Conservation (phyloP, 2,888 invertebrate genomes). For the Trachelus stipa region DNA sequence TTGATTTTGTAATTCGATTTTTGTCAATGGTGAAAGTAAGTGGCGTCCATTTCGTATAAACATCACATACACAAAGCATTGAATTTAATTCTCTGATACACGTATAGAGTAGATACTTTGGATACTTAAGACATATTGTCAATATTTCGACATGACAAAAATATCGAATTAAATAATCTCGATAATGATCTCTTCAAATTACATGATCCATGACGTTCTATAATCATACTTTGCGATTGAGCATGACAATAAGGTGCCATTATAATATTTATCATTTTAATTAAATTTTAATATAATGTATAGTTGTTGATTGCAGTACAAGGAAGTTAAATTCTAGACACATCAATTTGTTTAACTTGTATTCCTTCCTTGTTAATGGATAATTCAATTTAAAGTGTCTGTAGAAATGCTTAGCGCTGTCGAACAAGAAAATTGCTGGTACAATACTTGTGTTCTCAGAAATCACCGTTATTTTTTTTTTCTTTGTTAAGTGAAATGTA, state of each 20-base stretch:
- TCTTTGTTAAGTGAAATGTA: background rate
- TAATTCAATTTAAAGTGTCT: background rate
- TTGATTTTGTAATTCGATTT: background rate
- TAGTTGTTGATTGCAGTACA: background rate
- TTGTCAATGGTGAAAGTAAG: background rate
- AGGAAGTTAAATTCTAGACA: background rate
- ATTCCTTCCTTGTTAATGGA: slow-evolving; percentile 1
- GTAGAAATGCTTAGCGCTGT: background rate
- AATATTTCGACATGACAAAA: background rate
- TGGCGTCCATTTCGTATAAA: background rate
- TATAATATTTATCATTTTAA: background rate
- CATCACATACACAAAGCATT: background rate
- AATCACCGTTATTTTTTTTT: background rate
- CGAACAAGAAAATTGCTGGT: background rate
- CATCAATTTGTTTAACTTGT: background rate
- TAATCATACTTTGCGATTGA: background rate
- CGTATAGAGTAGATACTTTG: background rate
- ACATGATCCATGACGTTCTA: background rate
- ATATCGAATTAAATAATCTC: background rate
- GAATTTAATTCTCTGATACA: background rate
- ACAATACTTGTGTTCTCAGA: background rate
- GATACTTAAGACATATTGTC: background rate
- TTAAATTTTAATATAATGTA: background rate
- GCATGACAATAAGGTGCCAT: background rate
- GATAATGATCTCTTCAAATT: background rate